Base-by-base conservation (phyloP, 2,888 invertebrate species). In the Hemithea aestivaria region DNA sequence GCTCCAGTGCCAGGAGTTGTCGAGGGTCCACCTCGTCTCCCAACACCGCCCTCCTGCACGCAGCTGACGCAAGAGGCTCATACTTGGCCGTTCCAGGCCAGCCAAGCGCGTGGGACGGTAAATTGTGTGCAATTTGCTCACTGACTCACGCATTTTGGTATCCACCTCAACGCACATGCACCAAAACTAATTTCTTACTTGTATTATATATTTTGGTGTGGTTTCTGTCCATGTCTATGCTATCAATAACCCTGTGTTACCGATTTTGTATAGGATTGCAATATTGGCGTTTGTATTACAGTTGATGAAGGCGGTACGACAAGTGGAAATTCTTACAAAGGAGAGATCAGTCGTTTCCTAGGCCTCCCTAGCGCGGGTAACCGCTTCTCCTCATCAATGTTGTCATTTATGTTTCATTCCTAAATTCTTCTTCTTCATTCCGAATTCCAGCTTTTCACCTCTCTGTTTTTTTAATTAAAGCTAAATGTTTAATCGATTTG, bases 291-390 rank as follows among this genome's bases (percentile, higher is more conserved):
- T 71, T 66, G 44, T 52, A 69, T 88, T 87, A 54, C 88, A 88
- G 88, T 89, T 77, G 88, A 89, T 49, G 89, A 89, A 66, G 73
- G 76, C 72, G 69, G 83, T 66, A 58, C 80, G 41, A 58, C 80
- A 62, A 76, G 77, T 63, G 83, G 79, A 66, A 73, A 76, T 65
- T 77, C 74, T 61, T 72, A 78, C 67, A 87, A 81, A 75, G 80
- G 82, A 66, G 88, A 88, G 65, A 84, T 84, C 73, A 89, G 89
- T 85, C 91, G 91, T 83, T 91, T 91, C 87, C 91, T 92, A 87
- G 89, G 90, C 83, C 88, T 91, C 75, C 91, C 91, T 72, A 89
- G 85, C 62, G 82, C 87, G 87, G 87, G 87, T 87, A 87, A 87
- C 85, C 84, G 84, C 87, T 81, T 68, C 39, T 70, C 70, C 57